These are phyloP conservation scores for Numenius arquata DNA, from an alignment of 2,113 vertebrate genomes.

Conservation along the genomic window DNA sequence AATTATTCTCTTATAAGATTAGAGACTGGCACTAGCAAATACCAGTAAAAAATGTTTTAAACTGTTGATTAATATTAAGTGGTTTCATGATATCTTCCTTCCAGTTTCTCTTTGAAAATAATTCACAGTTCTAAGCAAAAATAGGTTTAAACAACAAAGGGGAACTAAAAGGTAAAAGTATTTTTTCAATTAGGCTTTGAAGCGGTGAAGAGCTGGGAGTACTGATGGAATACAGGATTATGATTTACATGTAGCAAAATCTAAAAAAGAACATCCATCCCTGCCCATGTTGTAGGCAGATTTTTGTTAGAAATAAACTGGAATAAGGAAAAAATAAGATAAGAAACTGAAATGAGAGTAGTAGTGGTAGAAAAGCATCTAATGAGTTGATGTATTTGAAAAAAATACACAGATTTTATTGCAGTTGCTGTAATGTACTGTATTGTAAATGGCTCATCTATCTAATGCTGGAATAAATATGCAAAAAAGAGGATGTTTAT, in stretches of 20 bases:
- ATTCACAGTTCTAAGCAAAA: constrained; percentile 1
- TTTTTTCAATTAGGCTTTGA: neutral
- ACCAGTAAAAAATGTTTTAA: neutral
- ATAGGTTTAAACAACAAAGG: neutral
- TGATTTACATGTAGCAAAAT: neutral
- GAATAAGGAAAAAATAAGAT: neutral
- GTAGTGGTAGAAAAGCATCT: neutral
- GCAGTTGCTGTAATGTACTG: neutral
- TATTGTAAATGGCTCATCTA: neutral
- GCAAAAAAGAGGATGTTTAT: neutral
- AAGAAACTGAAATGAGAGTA: neutral
- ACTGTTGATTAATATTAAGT: neutral
- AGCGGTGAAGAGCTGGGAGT: neutral
- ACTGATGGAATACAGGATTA: neutral
- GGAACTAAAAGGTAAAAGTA: neutral
- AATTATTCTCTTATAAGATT: neutral
- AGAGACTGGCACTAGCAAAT: neutral
- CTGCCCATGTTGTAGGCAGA: neutral
- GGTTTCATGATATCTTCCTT: neutral
- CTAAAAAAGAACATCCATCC: neutral
- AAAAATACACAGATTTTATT: neutral
- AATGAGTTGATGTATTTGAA: neutral
- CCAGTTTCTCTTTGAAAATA: neutral
- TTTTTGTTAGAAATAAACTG: neutral
- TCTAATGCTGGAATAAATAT: neutral